Percentiles rank a stretch among this genome's conserved stretches.
Evolutionary conservation across 2,113 vertebrate genomes (phyloP).

Genomic region (Myrmecobius fasciatus): DNA sequence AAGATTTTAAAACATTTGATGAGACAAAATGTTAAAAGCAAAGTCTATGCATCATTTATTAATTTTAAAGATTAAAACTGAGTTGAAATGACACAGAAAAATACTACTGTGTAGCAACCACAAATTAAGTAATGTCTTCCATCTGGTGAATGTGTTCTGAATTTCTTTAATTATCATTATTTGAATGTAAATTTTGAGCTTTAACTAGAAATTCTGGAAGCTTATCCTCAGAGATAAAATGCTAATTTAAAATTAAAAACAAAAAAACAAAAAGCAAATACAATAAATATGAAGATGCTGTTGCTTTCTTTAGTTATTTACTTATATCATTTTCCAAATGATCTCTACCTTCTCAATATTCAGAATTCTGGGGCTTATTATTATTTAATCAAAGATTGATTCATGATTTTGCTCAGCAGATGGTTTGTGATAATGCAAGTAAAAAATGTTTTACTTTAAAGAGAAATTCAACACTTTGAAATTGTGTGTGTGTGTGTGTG

Average conservation of each 20-base stretch:
- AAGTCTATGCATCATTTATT: constrained; percentile 39
- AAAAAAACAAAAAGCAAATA: constrained; percentile 70
- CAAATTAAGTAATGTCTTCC: constrained; percentile 84
- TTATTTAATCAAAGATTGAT: constrained; percentile 85
- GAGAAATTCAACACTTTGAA: constrained; percentile 64
- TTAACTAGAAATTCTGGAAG: constrained; percentile 82
- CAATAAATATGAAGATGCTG: constrained; percentile 60
- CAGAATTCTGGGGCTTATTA: constrained; percentile 60
- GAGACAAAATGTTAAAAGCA: constrained; percentile 50
- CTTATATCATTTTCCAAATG: constrained; percentile 71
- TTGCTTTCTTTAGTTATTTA: constrained; percentile 75
- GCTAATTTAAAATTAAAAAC: constrained; percentile 77
- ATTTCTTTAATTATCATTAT: constrained; percentile 86
- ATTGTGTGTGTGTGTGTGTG: constrained; percentile 38
- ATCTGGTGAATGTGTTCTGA: constrained; percentile 82
- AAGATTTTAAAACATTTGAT: constrained; percentile 50
- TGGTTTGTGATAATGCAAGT: constrained; percentile 77
- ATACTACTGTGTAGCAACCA: constrained; percentile 77
- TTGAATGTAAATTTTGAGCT: constrained; percentile 83
- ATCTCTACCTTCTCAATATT: constrained; percentile 69
- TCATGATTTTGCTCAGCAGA: constrained; percentile 82
- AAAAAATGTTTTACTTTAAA: constrained; percentile 78
- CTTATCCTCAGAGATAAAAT: constrained; percentile 78
- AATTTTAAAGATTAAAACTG: constrained; percentile 72
- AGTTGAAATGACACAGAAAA: constrained; percentile 78